Evolutionary conservation across 2,888 invertebrate genomes (phyloP), one percentile per base, ranked within the genome.

Genomic region (Kuschelorhynchus macadamiae): DNA sequence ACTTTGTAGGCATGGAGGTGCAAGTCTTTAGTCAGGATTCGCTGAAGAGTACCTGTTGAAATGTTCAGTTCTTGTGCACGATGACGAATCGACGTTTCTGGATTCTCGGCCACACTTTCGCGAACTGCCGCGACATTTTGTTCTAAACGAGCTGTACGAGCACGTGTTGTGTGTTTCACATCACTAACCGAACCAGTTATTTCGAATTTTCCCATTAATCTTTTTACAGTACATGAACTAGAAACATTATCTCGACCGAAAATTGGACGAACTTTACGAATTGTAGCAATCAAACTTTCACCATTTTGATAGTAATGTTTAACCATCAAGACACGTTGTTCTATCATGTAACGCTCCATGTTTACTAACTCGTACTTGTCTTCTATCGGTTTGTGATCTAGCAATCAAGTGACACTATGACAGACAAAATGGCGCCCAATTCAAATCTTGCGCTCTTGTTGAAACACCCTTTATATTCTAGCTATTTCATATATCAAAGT

Each of bases 101-200:
- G 7, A 25, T 25, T 25, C 3, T 25, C 25, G 25, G 25, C 25
- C 3, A 25, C 25, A 25, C 25, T 25, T 25, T 25, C 25, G 25
- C 25, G 25, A 25, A 25, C 25, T 25, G 25, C 3, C 25, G 4
- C 7, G 25, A 25, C 16, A n/a, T 18, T 16, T 25, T 21, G 17
- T n/a, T 39, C 30, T 21, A 33, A 25, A 39, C 53, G 39, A 53
- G 33, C n/a, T 53, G 9, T 53, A 53, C 53, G 53, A 39, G 33
- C 53, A 33, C 39, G 36, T 53, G 30, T 53, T 39, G 33, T 53
- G 36, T 53, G 53, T 53, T 53, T 53, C 39, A 53, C 53, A 36
- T 53, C 21, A 9, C 53, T 32, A 53, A 53, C 36, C 20, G 36
- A 16, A 14, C 21, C 39, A 53, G 17, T 53, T n/a, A 4, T 36